These are phyloP conservation scores for Ochropleura plecta DNA, from an alignment of 2,888 invertebrate genomes.

Conservation along the genomic window DNA sequence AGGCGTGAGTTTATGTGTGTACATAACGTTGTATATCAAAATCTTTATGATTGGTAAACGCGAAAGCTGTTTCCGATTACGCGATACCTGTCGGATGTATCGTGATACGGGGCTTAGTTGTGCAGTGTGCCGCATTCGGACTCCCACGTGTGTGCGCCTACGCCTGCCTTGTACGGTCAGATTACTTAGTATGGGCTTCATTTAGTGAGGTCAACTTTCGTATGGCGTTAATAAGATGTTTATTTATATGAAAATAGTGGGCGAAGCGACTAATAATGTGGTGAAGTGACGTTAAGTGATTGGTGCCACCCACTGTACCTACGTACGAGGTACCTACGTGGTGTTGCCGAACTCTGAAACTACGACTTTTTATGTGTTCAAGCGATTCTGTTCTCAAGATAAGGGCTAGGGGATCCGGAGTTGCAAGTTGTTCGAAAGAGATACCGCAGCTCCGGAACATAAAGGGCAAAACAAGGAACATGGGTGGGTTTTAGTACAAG, in stretches of 20 bases:
- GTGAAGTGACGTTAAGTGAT: slow-evolving; percentile 39
- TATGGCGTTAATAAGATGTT: slow-evolving; percentile 62
- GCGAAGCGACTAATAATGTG: slow-evolving; percentile 55
- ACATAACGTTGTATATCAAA: not conserved
- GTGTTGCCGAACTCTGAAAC: not conserved
- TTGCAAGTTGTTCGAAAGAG: no score
- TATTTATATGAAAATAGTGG: slow-evolving; percentile 65
- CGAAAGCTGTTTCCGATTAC: slow-evolving; percentile 53
- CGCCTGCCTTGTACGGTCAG: slow-evolving; percentile 74
- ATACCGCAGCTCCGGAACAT: no score
- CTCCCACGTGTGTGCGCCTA: slow-evolving; percentile 77
- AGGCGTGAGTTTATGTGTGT: no score
- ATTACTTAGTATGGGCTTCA: slow-evolving; percentile 71
- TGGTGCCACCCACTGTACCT: slow-evolving; percentile 44
- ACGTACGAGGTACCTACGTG: not conserved
- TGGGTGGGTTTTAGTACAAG: no score
- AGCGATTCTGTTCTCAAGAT: slow-evolving; percentile 10
- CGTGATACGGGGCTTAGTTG: slow-evolving; percentile 67
- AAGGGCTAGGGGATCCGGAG: not conserved
- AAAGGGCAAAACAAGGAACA: no score
- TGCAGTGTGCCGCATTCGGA: slow-evolving; percentile 61
- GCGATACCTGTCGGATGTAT: slow-evolving; percentile 59
- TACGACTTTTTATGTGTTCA: not conserved
- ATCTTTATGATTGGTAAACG: slow-evolving; percentile 40
- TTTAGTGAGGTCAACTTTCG: slow-evolving; percentile 68